Evolutionary conservation across 2,888 invertebrate species (phyloP).

Genomic region (Phortica okadai): DNA sequence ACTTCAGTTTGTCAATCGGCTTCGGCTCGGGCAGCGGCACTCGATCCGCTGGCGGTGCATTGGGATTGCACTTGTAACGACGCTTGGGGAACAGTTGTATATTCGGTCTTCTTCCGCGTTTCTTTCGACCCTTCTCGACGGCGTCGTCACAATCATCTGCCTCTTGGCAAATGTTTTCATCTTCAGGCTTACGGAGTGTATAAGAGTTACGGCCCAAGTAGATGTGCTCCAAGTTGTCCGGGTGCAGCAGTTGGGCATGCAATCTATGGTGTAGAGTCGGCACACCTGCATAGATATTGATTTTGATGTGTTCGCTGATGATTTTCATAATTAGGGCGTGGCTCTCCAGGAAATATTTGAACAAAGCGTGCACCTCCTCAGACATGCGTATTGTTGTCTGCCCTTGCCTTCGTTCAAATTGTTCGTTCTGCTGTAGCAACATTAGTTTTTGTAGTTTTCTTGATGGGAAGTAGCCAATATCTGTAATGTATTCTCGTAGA

Average conservation of each 20-base stretch:
- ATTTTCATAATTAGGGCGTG: not conserved
- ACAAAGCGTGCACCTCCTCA: not conserved
- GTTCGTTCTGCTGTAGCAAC: not conserved
- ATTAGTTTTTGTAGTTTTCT: not conserved
- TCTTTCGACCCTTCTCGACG: not conserved
- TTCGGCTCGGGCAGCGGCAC: constrained; percentile 47
- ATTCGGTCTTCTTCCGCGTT: not conserved
- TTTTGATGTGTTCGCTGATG: not conserved
- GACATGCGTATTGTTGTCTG: not conserved
- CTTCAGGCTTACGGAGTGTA: not conserved
- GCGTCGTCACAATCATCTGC: not conserved
- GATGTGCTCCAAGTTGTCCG: not conserved
- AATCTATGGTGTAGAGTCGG: not conserved
- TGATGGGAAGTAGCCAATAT: not conserved
- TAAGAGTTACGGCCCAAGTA: not conserved
- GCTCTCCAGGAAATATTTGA: not conserved
- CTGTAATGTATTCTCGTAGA: not conserved
- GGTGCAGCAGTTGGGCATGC: not conserved
- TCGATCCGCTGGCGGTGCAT: constrained; percentile 39
- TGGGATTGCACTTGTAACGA: constrained; percentile 14
- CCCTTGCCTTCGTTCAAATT: not conserved
- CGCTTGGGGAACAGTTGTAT: not conserved
- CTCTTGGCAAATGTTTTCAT: not conserved
- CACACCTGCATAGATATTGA: not conserved
- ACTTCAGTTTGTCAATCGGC: constrained; percentile 45